phyloP scores from a whole-genome alignment of 2,113 vertebrate species.

The Apeltes quadracus region DNA sequence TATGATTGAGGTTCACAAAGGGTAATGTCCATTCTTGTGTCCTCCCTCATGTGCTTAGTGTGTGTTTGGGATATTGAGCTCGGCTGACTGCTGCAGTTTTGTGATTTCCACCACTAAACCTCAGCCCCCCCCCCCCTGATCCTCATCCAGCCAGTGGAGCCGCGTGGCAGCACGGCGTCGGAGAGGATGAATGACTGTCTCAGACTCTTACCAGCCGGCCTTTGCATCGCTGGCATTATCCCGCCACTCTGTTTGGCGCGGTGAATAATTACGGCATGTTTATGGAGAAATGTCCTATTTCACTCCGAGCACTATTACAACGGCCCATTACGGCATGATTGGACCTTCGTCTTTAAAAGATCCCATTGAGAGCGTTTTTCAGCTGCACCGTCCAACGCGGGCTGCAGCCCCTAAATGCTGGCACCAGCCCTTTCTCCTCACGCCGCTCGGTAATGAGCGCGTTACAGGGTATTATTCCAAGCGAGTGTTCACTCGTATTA shows the following conservation, averaged over 20 bases:
- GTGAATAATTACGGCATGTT: conserved; percentile 78
- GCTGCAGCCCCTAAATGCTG: conserved; percentile 42
- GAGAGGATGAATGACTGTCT: conserved; percentile 72
- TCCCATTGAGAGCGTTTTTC: conserved; percentile 24
- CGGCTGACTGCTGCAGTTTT: conserved; percentile 17
- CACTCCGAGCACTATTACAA: conserved; percentile 46
- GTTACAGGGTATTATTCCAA: conserved; percentile 68
- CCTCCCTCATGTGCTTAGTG: conserved; percentile 32
- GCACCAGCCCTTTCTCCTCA: background rate
- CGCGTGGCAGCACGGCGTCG: conserved; percentile 52
- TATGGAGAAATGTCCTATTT: conserved; percentile 73
- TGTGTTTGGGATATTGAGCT: conserved; percentile 23
- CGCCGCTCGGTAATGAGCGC: conserved; percentile 46
- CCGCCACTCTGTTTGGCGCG: conserved; percentile 46
- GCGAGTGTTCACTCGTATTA: conserved; percentile 50
- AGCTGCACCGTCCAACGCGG: conserved; percentile 15
- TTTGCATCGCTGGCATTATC: conserved; percentile 79
- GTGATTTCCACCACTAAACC: conserved; percentile 52
- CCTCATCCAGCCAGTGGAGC: conserved; percentile 61
- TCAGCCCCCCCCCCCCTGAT: conserved; percentile 57
- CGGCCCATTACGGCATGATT: conserved; percentile 46
- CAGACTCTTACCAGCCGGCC: conserved; percentile 60
- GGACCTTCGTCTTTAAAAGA: conserved; percentile 34
- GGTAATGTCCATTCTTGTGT: conserved; percentile 59
- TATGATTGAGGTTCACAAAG: conserved; percentile 54